Evolutionary conservation across 1,140 invertebrate genomes (phyloP).

Genomic region (Drosophila melanica): DNA sequence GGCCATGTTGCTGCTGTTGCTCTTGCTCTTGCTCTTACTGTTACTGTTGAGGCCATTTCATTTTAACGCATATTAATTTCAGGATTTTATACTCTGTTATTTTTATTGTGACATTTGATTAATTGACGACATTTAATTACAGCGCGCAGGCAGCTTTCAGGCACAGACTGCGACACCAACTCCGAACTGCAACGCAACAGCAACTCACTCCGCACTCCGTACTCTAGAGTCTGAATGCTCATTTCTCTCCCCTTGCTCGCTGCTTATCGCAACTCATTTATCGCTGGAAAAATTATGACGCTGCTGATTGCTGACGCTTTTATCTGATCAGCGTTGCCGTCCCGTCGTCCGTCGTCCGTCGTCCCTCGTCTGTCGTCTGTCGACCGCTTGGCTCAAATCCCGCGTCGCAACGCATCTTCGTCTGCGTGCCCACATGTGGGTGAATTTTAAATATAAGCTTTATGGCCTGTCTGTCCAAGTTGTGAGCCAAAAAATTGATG

Average conservation of each 20-base stretch:
- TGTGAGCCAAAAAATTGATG: conserved; percentile 61
- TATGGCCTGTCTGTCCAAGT: conserved; percentile 47
- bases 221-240: conserved; percentile 11
- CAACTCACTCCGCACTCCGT: conserved; percentile 5
- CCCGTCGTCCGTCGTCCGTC: not conserved
- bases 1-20: conserved; percentile 42
- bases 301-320: conserved; percentile 78
- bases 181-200: conserved; percentile 18
- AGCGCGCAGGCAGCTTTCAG: conserved; percentile 45
- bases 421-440: conserved; percentile 37
- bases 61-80: conserved; percentile 84
- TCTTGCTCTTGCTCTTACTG: conserved; percentile 27
- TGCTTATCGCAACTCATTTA: conserved; percentile 83
- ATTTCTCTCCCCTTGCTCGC: conserved; percentile 12
- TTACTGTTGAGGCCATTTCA: conserved; percentile 77
- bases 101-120: conserved; percentile 84
- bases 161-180: conserved; percentile 34
- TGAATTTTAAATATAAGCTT: conserved; percentile 64
- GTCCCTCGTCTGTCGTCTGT: no score
- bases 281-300: conserved; percentile 83
- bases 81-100: conserved; percentile 82
- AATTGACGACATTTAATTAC: conserved; percentile 84
- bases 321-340: conserved; percentile 62
- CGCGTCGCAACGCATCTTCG: not conserved
- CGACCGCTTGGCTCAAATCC: conserved; percentile 3